Evolutionary conservation across 2,797 vertebrate species (phyloP).

Genomic region (Artibeus jamaicensis): DNA sequence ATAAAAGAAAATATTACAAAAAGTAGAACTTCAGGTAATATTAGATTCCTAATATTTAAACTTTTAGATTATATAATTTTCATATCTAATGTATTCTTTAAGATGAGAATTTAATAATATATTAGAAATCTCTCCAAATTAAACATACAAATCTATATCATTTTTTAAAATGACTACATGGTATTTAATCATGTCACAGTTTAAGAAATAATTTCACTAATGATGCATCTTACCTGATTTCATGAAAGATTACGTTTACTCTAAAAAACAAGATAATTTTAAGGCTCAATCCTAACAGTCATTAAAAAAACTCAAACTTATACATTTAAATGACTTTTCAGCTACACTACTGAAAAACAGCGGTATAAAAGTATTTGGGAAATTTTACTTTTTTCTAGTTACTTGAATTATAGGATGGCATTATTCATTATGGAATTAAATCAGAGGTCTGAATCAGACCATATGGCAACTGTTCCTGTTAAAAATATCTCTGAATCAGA

Average conservation of each 20-base stretch:
- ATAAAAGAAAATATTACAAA: background rate
- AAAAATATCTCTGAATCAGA: background rate
- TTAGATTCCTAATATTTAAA: background rate
- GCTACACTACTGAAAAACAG: background rate
- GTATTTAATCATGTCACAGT: background rate
- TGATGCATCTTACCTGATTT: background rate
- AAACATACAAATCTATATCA: background rate
- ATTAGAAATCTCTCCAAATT: background rate
- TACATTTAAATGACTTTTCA: constrained; percentile 7
- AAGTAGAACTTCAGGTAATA: background rate
- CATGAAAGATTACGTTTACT: background rate
- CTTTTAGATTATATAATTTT: background rate
- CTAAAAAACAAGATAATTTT: constrained; percentile 8
- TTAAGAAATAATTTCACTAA: background rate
- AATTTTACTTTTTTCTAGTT: background rate
- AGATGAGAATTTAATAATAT: background rate
- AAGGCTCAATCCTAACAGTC: background rate
- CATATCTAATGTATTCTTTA: background rate
- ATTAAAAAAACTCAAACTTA: background rate
- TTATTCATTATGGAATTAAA: background rate
- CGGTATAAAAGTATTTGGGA: background rate
- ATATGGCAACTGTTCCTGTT: background rate
- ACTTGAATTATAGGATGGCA: background rate
- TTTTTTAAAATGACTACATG: background rate
- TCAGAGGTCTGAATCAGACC: background rate